Conservation (phyloP, 1,140 invertebrate genomes). For the Acromyrmex heyeri region DNA sequence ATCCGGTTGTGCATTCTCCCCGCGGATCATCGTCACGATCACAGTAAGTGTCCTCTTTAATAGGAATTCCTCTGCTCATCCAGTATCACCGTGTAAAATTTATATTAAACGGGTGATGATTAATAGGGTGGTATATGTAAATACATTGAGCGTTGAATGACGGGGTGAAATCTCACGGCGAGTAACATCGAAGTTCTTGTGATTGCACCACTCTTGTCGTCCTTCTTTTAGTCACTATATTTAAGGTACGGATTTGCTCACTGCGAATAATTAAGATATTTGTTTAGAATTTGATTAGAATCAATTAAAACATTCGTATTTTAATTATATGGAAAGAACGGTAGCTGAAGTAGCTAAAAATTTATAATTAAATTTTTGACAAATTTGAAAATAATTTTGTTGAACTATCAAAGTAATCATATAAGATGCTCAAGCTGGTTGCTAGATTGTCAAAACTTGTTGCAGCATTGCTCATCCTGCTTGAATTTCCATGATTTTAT, state of each 20-base stretch:
- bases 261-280: conserved; percentile 2
- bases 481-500: no score
- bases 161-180: conserved; percentile 24
- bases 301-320: neutral
- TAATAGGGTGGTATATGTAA: neutral
- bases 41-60: conserved; percentile 79
- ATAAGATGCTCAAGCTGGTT: no score
- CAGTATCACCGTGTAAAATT: conserved; percentile 8
- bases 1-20: conserved; percentile 84
- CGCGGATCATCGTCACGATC: conserved; percentile 78
- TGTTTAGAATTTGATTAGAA: neutral
- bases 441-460: no score
- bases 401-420: no score
- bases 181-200: conserved; percentile 2
- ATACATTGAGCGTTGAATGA: conserved; percentile 11
- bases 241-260: neutral
- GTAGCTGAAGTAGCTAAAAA: no score
- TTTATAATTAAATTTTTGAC: no score
- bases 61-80: conserved; percentile 36
- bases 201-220: conserved; percentile 13
- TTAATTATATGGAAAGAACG: neutral
- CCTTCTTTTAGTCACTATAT: conserved; percentile 5
- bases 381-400: no score
- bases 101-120: conserved; percentile 31
- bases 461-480: no score